These are phyloP conservation scores for Coryphaenoides rupestris DNA, from an alignment of 2,113 vertebrate genomes.

Conservation along the genomic window DNA sequence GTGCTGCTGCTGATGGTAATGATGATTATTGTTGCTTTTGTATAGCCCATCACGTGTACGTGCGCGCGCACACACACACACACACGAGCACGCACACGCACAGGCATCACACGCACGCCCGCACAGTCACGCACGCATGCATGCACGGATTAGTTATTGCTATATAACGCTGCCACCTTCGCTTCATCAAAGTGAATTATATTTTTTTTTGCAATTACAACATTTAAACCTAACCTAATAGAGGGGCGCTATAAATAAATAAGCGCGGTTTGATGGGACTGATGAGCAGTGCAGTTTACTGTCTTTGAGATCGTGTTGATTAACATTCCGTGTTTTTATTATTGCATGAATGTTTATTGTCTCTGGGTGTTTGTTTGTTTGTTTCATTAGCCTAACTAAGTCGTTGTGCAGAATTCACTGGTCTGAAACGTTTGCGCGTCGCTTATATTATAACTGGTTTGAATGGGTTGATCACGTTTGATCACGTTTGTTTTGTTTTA, in stretches of 20 bases:
- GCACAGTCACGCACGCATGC: neutral
- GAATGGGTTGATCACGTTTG: neutral
- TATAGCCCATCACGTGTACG: slow-evolving; percentile 17
- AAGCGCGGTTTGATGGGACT: slow-evolving; percentile 44
- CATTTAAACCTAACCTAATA: neutral
- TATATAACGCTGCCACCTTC: slow-evolving; percentile 25
- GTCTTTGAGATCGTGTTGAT: slow-evolving; percentile 39
- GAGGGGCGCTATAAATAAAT: slow-evolving; percentile 8
- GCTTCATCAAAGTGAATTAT: slow-evolving; percentile 11
- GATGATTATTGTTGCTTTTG: slow-evolving; percentile 50
- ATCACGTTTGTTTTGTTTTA: neutral
- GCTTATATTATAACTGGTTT: neutral
- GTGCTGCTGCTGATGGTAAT: slow-evolving; percentile 53
- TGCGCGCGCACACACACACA: neutral
- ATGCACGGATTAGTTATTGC: slow-evolving; percentile 22
- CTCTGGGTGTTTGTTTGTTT: neutral
- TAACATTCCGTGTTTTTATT: slow-evolving; percentile 26
- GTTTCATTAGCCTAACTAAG: neutral
- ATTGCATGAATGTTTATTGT: slow-evolving; percentile 18
- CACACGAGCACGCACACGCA: neutral
- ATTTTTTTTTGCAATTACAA: slow-evolving; percentile 7
- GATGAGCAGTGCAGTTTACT: slow-evolving; percentile 32
- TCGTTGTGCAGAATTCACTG: neutral
- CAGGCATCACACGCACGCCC: neutral
- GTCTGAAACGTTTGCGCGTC: neutral